Conservation (phyloP, 2,797 vertebrate species). For the Streptopelia turtur region DNA sequence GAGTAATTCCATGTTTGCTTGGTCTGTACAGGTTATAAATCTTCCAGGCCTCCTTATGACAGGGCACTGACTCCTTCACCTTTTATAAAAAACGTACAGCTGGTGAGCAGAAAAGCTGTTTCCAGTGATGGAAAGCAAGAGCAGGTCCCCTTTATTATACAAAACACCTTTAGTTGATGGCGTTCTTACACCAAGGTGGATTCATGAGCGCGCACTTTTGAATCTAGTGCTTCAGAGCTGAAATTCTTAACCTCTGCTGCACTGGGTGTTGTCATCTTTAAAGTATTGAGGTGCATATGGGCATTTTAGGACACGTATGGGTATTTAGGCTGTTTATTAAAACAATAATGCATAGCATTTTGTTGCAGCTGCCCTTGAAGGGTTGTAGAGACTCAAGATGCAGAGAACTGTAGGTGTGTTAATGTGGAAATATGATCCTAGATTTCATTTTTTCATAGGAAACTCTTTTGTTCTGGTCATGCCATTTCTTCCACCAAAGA, state of each 20-base stretch:
- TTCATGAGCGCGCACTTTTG: constrained; percentile 31
- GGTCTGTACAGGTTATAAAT: neutral
- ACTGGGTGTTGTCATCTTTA: neutral
- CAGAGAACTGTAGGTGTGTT: neutral
- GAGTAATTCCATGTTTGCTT: neutral
- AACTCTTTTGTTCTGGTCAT: neutral
- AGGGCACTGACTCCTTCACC: neutral
- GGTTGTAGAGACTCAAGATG: neutral
- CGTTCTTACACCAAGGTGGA: neutral
- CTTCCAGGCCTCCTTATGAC: neutral
- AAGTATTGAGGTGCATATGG: neutral
- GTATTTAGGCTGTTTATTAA: neutral
- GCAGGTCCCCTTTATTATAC: constrained; percentile 51
- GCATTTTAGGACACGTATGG: neutral
- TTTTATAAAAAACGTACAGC: neutral
- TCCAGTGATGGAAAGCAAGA: constrained; percentile 23
- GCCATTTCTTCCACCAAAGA: constrained; percentile 22
- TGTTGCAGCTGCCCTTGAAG: neutral
- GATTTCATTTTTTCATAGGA: neutral
- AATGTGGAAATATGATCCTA: neutral
- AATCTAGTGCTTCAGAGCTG: neutral
- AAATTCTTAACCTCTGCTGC: neutral
- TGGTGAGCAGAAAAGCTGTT: neutral
- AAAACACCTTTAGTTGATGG: neutral
- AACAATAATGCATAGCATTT: neutral